phyloP scores from a whole-genome alignment of 1,140 invertebrate species.

The Anadara kagoshimensis region DNA sequence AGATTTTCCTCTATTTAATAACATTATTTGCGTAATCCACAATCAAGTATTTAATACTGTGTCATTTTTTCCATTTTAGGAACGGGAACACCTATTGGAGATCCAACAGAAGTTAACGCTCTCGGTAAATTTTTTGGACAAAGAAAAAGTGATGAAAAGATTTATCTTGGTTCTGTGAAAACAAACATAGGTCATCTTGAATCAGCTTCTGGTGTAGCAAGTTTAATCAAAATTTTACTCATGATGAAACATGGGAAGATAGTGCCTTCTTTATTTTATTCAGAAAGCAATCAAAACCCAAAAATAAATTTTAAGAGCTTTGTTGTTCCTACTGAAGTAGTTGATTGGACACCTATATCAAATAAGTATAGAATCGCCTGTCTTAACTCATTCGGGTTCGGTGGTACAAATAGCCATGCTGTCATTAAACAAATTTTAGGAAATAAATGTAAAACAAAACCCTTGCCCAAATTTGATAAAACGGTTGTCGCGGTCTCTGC shows the following conservation, averaged over 20 bases:
- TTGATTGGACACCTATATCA: constrained; percentile 68
- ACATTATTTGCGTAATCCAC: too few relatives aligned
- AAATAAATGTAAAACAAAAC: not conserved
- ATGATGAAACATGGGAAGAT: constrained; percentile 62
- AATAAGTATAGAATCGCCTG: constrained; percentile 38
- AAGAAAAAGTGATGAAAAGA: not conserved
- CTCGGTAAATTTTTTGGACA: constrained; percentile 32
- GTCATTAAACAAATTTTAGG: constrained; percentile 22
- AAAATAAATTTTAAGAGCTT: constrained; percentile 51
- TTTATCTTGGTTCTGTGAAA: constrained; percentile 61
- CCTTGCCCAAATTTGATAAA: not conserved
- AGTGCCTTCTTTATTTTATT: constrained; percentile 51
- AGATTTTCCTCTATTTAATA: too few relatives aligned
- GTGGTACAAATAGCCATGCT: constrained; percentile 62
- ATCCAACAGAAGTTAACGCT: constrained; percentile 88
- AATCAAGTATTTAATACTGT: too few relatives aligned
- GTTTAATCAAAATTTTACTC: constrained; percentile 82
- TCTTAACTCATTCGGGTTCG: constrained; percentile 65
- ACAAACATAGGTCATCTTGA: constrained; percentile 79
- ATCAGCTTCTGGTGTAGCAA: constrained; percentile 91
- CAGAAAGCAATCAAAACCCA: constrained; percentile 55
- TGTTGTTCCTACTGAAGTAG: constrained; percentile 44
- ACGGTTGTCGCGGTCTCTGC: constrained; percentile 34
- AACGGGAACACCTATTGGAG: constrained; percentile 91
- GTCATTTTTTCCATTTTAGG: constrained; percentile 76